A percentile compares a stretch with the other conserved stretches of the same genome.
Evolutionary conservation across 1,140 invertebrate genomes (phyloP).

Genomic region (Zelostemma sp.): DNA sequence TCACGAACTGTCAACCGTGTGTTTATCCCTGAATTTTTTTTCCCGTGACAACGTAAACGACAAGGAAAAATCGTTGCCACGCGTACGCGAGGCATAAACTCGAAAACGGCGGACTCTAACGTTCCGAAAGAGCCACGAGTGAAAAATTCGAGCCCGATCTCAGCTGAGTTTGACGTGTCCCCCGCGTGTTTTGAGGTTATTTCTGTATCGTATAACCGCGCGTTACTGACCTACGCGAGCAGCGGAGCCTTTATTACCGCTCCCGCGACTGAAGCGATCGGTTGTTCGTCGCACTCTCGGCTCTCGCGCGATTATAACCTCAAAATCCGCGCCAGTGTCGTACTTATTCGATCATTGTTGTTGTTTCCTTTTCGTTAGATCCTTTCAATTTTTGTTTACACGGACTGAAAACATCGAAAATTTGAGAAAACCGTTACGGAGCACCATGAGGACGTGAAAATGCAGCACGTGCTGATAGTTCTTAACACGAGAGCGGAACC

Average conservation of each 20-base stretch:
- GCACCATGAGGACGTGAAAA: neutral
- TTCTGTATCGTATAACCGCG: constrained; percentile 51
- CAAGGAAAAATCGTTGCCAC: too few relatives aligned
- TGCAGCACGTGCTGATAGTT: constrained; percentile 22
- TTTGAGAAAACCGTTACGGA: too few relatives aligned
- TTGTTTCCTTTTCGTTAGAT: too few relatives aligned
- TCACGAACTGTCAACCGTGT: constrained; percentile 12
- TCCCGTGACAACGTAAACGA: too few relatives aligned
- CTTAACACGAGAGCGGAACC: constrained; percentile 28
- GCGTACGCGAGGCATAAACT: too few relatives aligned
- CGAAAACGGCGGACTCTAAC: too few relatives aligned
- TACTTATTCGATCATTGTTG: neutral
- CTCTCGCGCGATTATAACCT: constrained; percentile 13
- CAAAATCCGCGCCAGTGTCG: constrained; percentile 11
- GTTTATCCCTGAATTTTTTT: too few relatives aligned
- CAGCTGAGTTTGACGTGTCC: constrained; percentile 36
- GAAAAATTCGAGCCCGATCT: neutral
- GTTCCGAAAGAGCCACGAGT: neutral
- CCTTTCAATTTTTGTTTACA: too few relatives aligned
- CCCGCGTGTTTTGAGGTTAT: constrained; percentile 60
- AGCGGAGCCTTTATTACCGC: constrained; percentile 50
- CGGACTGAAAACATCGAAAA: too few relatives aligned
- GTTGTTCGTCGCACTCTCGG: constrained; percentile 3
- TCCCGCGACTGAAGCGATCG: constrained; percentile 35
- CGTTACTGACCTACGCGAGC: constrained; percentile 60